phyloP scores from a whole-genome alignment of 1,140 invertebrate genomes.

The Drosophila azteca region DNA sequence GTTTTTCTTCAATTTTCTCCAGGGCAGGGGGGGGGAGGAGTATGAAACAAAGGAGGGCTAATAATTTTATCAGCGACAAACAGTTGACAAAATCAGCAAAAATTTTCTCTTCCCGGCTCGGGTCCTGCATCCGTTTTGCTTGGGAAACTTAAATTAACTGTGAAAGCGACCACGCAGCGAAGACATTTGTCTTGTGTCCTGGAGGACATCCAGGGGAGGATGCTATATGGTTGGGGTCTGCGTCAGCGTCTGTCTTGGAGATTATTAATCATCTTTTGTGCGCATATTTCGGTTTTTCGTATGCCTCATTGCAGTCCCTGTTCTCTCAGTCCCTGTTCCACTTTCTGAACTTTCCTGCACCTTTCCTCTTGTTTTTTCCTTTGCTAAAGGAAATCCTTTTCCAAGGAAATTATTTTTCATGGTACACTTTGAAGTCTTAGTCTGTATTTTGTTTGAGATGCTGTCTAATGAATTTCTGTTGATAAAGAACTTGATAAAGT shows the following conservation, averaged over 20 bases:
- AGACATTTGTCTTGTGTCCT: conserved; percentile 76
- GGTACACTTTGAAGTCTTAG: conserved; percentile 19
- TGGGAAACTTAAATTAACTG: conserved; percentile 80
- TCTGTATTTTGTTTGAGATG: conserved; percentile 25
- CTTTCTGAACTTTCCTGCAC: conserved; percentile 49
- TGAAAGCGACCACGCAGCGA: conserved; percentile 81
- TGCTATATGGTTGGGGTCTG: background rate
- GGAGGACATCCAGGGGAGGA: conserved; percentile 22
- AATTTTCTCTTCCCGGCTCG: conserved; percentile 38
- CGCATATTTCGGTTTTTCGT: conserved; percentile 66
- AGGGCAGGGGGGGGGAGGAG: conserved; percentile 11
- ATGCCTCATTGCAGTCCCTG: conserved; percentile 59
- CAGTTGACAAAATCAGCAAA: conserved; percentile 83
- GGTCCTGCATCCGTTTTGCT: conserved; percentile 64
- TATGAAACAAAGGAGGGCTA: conserved; percentile 68
- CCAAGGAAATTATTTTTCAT: conserved; percentile 50
- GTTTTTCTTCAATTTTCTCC: too few relatives aligned
- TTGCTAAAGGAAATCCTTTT: conserved; percentile 63
- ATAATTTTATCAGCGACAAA: conserved; percentile 83
- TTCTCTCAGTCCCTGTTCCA: conserved; percentile 25
- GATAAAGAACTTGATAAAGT: conserved; percentile 76
- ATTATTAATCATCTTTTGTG: conserved; percentile 82
- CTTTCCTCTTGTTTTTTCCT: background rate
- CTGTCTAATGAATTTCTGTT: conserved; percentile 72
- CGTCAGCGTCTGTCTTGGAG: conserved; percentile 45